Percentiles rank a stretch among this genome's conserved stretches.
Evolutionary conservation across 2,797 vertebrate species (phyloP).

Genomic region (Clarias laeviceps): DNA sequence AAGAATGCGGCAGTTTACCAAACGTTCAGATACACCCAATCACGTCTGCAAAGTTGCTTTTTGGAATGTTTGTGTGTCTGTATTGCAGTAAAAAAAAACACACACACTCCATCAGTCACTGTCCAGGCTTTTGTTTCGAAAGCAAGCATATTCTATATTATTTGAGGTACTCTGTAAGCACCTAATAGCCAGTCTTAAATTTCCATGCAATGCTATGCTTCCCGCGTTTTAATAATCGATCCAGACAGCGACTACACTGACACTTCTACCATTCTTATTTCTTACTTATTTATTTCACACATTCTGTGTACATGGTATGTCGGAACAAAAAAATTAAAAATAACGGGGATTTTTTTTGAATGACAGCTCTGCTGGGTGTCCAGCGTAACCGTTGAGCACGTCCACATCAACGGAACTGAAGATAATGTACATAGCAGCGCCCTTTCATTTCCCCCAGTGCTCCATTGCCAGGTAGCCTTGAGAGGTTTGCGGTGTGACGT

Average conservation of each 20-base stretch:
- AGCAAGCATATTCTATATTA: not conserved
- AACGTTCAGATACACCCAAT: not conserved
- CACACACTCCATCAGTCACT: not conserved
- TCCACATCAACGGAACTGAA: constrained; percentile 72
- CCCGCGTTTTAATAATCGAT: constrained; percentile 47
- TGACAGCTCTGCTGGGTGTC: constrained; percentile 72
- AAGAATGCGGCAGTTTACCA: not conserved
- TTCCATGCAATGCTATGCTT: constrained; percentile 47
- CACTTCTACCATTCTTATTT: constrained; percentile 62
- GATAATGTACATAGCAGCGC: constrained; percentile 76
- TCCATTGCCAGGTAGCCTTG: constrained; percentile 72
- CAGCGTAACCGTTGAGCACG: constrained; percentile 77
- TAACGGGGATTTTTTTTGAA: constrained; percentile 58
- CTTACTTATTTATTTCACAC: constrained; percentile 66
- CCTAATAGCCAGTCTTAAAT: constrained; percentile 28
- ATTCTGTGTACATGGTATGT: constrained; percentile 73
- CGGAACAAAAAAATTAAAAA: constrained; percentile 58
- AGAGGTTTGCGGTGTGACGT: constrained; percentile 67
- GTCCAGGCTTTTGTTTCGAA: constrained; percentile 19
- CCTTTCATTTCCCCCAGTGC: constrained; percentile 74
- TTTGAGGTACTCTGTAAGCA: constrained; percentile 32
- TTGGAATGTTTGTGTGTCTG: constrained; percentile 11
- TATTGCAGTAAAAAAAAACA: not conserved
- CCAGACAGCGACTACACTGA: constrained; percentile 48
- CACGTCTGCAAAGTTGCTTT: not conserved